These are phyloP conservation scores for Drosophila nebulosa DNA, from an alignment of 1,140 invertebrate genomes.

Conservation along the genomic window DNA sequence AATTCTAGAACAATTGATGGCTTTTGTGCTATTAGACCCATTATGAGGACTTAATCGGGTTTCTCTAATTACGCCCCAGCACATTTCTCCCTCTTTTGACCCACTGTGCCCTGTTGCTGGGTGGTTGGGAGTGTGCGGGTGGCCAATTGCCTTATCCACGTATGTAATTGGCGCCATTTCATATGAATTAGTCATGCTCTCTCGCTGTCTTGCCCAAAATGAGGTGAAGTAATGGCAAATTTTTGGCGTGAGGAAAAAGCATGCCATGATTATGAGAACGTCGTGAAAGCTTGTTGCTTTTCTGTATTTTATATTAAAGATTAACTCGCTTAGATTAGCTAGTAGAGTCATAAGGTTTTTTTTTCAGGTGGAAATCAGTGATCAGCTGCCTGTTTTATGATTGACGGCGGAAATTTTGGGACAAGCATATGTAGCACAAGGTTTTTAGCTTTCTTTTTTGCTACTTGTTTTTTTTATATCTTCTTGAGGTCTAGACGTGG, in stretches of 20 bases:
- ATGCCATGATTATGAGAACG: background rate
- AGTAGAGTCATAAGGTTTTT: slow-evolving; percentile 1
- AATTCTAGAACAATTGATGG: too few species aligned
- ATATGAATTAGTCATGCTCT: slow-evolving; percentile 31
- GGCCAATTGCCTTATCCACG: background rate
- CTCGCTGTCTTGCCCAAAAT: slow-evolving; percentile 11
- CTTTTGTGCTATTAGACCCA: too few species aligned
- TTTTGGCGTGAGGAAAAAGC: slow-evolving; percentile 35
- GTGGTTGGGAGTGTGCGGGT: background rate
- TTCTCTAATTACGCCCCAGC: too few species aligned
- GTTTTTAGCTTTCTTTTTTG: slow-evolving; percentile 11
- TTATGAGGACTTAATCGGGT: too few species aligned
- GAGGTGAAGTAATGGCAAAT: slow-evolving; percentile 6
- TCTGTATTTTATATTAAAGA: background rate
- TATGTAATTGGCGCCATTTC: slow-evolving; percentile 9
- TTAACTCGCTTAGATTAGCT: slow-evolving; percentile 16
- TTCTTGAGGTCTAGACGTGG: background rate
- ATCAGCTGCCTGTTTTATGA: slow-evolving; percentile 41
- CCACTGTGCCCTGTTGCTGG: background rate
- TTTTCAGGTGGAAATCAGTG: slow-evolving; percentile 12
- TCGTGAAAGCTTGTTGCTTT: background rate
- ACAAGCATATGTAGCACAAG: slow-evolving; percentile 1
- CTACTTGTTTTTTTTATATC: background rate
- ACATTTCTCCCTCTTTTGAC: too few species aligned
- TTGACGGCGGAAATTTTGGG: slow-evolving; percentile 23